Base-by-base conservation (phyloP, 2,888 invertebrate species). In the Drosophila histrio region DNA sequence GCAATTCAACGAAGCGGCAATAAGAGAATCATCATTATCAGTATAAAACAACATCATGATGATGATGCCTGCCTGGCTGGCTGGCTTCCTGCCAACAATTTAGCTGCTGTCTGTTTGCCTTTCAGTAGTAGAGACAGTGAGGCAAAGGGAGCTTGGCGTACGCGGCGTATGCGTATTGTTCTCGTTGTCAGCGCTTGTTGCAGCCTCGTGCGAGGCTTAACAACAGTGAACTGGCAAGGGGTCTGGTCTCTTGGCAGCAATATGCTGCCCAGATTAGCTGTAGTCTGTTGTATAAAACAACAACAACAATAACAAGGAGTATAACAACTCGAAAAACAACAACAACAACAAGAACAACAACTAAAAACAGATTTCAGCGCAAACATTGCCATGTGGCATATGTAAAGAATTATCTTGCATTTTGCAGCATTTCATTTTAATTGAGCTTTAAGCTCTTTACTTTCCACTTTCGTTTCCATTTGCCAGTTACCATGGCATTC, bases 61-160 rank as follows among this genome's bases (percentile, higher is more conserved):
- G 32, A 19, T 47, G 38, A 39, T 70, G 69, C 59, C 65, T 70
- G 56, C 72, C 76, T 83, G 83, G 88, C 88, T 74, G 56, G 76
- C 76, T 83, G 83, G 88, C 88, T 74, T 74, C 63, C 74, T 84
- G 83, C 83, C 83, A 84, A 75, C 88, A 83, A 82, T 82, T 82
- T 79, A 79, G 75, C 57, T 63, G 59, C 72, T 75, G 72, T 60
- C 72, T 72, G 64, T 85, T 66, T 75, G 61, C 73, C 19, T 70
- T 83, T 39, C 6, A 26, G 1, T 7, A 41, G 11, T 2, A 39
- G 44, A 5, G 4, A 32, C 46, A n/a, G 39, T 46, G 2, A 24
- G 11, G n/a, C 13, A 1, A 11, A 8, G 24, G 34, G 17, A 30
- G 32, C 21, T 21, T 24, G 21, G 34, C 49, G 52, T 32, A 78